phyloP scores from a whole-genome alignment of 2,113 vertebrate species.

The Lathamus discolor region DNA sequence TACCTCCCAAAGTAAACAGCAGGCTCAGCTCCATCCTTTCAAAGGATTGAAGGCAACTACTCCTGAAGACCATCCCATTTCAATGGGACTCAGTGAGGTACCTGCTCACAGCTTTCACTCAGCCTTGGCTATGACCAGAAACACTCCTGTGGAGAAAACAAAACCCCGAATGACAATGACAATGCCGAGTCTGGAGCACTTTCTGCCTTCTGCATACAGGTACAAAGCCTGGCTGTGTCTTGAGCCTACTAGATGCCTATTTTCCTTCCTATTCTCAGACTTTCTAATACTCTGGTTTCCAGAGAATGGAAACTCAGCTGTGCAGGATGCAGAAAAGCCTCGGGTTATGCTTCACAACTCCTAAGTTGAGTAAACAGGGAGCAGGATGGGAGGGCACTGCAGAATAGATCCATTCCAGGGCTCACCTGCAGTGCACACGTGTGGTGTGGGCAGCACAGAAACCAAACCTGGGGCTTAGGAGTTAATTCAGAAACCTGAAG shows the following conservation, averaged over 20 bases:
- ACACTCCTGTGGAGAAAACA: not conserved
- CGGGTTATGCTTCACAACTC: rapidly evolving
- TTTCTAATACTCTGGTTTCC: not conserved
- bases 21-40: not conserved
- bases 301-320: not conserved
- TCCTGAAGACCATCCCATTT: not conserved
- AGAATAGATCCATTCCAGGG: not conserved
- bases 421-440: rapidly evolving
- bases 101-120: not conserved
- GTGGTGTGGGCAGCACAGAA: not conserved
- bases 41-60: not conserved
- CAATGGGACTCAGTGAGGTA: not conserved
- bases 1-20: not conserved
- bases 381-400: rapidly evolving
- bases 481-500: not conserved
- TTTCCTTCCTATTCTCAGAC: not conserved
- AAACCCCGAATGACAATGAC: rapidly evolving
- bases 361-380: not conserved
- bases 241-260: not conserved
- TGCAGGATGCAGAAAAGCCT: not conserved
- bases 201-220: not conserved
- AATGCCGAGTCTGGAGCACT: not conserved
- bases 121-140: not conserved
- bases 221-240: not conserved
- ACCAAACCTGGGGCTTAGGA: not conserved